phyloP scores from a whole-genome alignment of 2,888 invertebrate genomes.

The Neoitamus cyanurus region DNA sequence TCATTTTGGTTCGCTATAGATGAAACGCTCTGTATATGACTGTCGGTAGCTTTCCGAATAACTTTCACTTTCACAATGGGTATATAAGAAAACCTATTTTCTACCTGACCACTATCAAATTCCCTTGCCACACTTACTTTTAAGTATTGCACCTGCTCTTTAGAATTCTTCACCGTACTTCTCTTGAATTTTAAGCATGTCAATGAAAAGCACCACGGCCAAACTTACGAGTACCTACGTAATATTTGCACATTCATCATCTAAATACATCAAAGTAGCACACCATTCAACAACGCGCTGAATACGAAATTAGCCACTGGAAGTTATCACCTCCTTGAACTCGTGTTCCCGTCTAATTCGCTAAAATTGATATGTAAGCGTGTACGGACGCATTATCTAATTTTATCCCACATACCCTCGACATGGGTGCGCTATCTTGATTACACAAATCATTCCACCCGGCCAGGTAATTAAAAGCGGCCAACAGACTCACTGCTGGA shows the following conservation, averaged over 20 bases:
- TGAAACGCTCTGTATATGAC: too few species aligned
- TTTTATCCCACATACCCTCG: slow-evolving; percentile 9
- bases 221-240: too few species aligned
- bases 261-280: background rate
- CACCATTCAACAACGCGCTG: background rate
- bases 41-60: too few species aligned
- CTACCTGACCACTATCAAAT: too few species aligned
- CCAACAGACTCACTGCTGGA: too few species aligned
- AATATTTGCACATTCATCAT: background rate
- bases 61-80: too few species aligned
- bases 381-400: slow-evolving; percentile 15
- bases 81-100: too few species aligned
- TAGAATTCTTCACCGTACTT: background rate
- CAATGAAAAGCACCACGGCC: background rate
- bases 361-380: slow-evolving; percentile 11
- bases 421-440: slow-evolving; percentile 17
- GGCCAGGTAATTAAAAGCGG: slow-evolving; percentile 6
- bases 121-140: too few species aligned
- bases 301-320: background rate
- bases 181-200: background rate
- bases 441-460: slow-evolving; percentile 32
- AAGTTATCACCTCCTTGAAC: slow-evolving; percentile 6
- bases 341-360: slow-evolving; percentile 14
- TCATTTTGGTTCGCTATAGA: too few species aligned
- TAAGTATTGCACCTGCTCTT: too few species aligned